These are phyloP conservation scores for Ctenosaura bakeri DNA, from an alignment of 2,797 vertebrate species.

Conservation along the genomic window DNA sequence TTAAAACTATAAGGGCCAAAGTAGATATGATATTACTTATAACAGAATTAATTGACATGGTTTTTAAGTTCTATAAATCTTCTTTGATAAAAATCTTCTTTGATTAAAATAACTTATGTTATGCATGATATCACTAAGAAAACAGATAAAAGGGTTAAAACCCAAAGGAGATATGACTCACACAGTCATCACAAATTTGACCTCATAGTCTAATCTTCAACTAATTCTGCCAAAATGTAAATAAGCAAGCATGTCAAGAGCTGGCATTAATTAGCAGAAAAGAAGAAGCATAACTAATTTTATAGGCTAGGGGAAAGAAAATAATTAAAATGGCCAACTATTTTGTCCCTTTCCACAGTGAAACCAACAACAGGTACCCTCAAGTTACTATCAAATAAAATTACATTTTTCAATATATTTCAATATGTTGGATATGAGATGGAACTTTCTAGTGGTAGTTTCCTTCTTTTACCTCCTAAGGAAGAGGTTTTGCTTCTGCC, in stretches of 20 bases:
- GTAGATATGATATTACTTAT: background rate
- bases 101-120: background rate
- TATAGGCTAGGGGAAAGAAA: constrained; percentile 22
- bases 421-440: background rate
- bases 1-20: background rate
- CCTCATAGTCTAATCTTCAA: background rate
- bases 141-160: background rate
- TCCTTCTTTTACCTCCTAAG: background rate
- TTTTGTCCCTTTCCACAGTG: background rate
- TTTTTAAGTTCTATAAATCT: background rate
- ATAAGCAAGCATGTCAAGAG: constrained; percentile 19
- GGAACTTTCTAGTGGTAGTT: background rate
- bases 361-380: constrained; percentile 36
- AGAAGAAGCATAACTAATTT: constrained; percentile 20
- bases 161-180: background rate
- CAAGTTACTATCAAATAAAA: constrained; percentile 10
- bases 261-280: constrained; percentile 36
- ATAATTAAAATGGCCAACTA: constrained; percentile 32
- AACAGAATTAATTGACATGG: background rate
- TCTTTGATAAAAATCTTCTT: constrained; percentile 10
- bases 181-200: background rate
- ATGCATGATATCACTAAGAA: background rate
- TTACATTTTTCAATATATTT: constrained; percentile 17
- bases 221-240: constrained; percentile 29
- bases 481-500: constrained; percentile 5